A percentile compares a stretch with the other conserved stretches of the same genome.
phyloP scores from a whole-genome alignment of 2,797 vertebrate genomes.

The Megalops cyprinoides region DNA sequence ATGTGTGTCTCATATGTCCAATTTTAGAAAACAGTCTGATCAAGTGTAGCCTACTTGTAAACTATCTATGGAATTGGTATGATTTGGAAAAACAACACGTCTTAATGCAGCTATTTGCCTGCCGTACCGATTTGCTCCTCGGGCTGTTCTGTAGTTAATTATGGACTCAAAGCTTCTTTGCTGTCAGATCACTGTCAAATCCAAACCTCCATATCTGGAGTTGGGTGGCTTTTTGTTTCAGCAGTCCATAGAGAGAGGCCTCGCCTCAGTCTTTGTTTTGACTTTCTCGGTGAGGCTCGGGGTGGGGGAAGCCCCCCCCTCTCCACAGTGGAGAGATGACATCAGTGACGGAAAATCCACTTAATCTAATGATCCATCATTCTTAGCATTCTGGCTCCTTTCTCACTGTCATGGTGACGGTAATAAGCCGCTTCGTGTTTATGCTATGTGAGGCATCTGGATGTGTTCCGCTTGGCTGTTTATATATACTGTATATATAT shows the following conservation, averaged over 20 bases:
- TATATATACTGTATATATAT: too few relatives aligned
- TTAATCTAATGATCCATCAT: neutral
- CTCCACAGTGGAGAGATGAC: neutral
- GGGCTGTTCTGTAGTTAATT: neutral
- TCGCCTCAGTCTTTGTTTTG: neutral
- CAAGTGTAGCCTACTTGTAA: neutral
- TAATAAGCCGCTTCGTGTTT: neutral
- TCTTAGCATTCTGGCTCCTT: neutral
- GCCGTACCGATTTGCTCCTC: neutral
- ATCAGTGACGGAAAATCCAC: neutral
- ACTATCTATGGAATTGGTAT: neutral
- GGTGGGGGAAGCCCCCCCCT: neutral
- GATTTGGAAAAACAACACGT: neutral
- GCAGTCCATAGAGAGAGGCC: neutral
- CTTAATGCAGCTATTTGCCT: neutral
- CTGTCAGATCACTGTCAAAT: neutral
- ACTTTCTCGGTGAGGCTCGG: too few relatives aligned
- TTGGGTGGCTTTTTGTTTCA: neutral
- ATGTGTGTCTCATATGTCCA: neutral
- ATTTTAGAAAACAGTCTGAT: neutral
- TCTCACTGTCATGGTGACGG: neutral
- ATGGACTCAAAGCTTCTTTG: neutral
- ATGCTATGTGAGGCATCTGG: neutral
- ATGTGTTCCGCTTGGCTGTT: too few relatives aligned
- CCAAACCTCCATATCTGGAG: conserved; percentile 5